phyloP scores from a whole-genome alignment of 2,888 invertebrate genomes.

The Biston betularia region DNA sequence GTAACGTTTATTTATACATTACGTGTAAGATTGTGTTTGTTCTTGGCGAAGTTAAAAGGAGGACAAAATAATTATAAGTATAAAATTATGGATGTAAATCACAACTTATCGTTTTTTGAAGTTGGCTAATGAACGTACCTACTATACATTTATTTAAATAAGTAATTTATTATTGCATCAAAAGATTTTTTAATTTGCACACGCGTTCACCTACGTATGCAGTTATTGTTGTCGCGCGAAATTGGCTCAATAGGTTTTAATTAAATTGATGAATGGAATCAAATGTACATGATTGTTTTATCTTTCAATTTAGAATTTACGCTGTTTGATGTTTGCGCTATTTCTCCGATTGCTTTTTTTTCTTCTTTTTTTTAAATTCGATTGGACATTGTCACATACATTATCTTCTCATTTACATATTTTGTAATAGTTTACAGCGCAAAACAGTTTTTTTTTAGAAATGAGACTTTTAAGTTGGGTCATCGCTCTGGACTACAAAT shows the following conservation, averaged over 20 bases:
- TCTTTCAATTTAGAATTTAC: background rate
- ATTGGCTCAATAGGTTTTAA: constrained; percentile 28
- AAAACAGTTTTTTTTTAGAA: no score
- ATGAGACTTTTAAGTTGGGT: no score
- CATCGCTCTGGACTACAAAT: no score
- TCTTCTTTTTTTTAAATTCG: no score
- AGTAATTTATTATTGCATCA: background rate
- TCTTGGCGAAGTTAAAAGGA: constrained; percentile 13
- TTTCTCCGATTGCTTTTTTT: no score
- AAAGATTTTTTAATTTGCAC: background rate
- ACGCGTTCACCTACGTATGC: background rate
- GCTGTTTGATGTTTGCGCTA: no score
- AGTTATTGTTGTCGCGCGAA: background rate
- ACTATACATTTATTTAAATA: background rate
- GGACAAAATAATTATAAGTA: constrained; percentile 4
- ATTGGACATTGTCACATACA: no score
- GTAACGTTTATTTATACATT: constrained; percentile 10
- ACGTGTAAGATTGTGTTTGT: constrained; percentile 2
- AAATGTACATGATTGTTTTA: background rate
- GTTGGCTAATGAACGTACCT: background rate
- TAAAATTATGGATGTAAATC: no score
- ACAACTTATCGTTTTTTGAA: no score
- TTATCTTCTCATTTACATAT: no score
- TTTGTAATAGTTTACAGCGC: no score
- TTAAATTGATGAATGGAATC: background rate